These are phyloP conservation scores for Peromyscus polionotus DNA, from an alignment of 2,113 vertebrate species.

Conservation along the genomic window DNA sequence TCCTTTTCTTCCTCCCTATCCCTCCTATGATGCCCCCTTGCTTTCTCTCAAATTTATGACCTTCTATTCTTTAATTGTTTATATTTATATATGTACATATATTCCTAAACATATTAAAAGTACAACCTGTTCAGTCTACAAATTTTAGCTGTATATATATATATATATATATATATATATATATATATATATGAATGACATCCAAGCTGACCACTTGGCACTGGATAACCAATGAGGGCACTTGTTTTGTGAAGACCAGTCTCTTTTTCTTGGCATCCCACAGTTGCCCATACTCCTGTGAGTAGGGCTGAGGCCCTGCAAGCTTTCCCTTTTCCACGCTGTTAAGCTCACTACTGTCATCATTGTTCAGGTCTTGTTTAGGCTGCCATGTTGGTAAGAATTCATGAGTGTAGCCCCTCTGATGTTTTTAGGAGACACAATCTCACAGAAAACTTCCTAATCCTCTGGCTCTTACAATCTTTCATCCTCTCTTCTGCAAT, in stretches of 20 bases:
- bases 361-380: not conserved
- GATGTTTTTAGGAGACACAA: not conserved
- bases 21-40: too few relatives aligned
- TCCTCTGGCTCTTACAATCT: not conserved
- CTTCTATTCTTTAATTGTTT: not conserved
- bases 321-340: not conserved
- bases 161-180: not conserved
- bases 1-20: not conserved
- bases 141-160: not conserved
- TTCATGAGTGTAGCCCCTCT: not conserved
- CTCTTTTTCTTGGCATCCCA: not conserved
- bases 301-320: not conserved
- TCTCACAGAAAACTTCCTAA: not conserved
- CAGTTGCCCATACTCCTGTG: not conserved
- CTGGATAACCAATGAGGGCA: not conserved
- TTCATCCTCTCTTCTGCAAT: not conserved
- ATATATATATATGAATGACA: not conserved
- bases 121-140: not conserved
- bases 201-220: not conserved
- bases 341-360: not conserved
- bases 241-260: not conserved
- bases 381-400: not conserved
- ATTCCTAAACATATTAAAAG: not conserved
- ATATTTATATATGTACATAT: not conserved
- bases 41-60: not conserved